Base-by-base conservation (phyloP, 2,113 vertebrate species). In the Epinephelus lanceolatus region DNA sequence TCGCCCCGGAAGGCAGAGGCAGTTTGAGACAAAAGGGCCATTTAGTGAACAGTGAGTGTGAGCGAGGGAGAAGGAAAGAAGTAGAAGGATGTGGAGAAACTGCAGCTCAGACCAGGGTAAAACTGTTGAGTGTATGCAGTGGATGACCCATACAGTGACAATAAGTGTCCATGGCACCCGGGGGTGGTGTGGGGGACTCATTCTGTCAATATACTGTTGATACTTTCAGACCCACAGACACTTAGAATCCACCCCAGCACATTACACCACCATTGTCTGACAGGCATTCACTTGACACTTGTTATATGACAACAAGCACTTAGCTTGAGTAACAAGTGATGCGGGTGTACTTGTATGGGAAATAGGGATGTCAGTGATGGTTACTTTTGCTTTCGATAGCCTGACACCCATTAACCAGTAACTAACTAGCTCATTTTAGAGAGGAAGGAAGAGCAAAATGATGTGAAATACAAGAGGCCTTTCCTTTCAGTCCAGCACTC, bases 1-100 rank as follows among this genome's bases (percentile, higher is more conserved):
- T 91, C 56, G 59, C 60, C 80, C 79, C 73, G 77, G 86, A 93
- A 89, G 87, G 88, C 74, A 85, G 70, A 86, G 80, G 67, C 63
- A 42, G 77, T 42, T 63, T 71, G 25, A 88, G 52, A 92, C 90
- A 91, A 91, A 90, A 85, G 81, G 23, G 6, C 63, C 57, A 69
- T 88, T 91, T 83, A 86, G 78, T 10, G 42, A 73, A 85, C 18
- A 27, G 67, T 8, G 40, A 73, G 57, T 30, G 30, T 30, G 30
- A 30, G 33, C 3, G 3, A 71, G 76, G 71, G 61, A 71, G 56
- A 83, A 30, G 66, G 75, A 76, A 60, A 80, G 57, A 74, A 70
- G 65, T 63, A 59, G 53, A 63, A 66, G 66, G 71, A 78, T 52
- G 62, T 60, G 77, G 40, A 80, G 15, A 79, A 37, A 72, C 56